A percentile compares a stretch with the other conserved stretches of the same genome.
These are phyloP conservation scores for Lycaena phlaeas DNA, from an alignment of 2,888 invertebrate species.

Conservation along the genomic window DNA sequence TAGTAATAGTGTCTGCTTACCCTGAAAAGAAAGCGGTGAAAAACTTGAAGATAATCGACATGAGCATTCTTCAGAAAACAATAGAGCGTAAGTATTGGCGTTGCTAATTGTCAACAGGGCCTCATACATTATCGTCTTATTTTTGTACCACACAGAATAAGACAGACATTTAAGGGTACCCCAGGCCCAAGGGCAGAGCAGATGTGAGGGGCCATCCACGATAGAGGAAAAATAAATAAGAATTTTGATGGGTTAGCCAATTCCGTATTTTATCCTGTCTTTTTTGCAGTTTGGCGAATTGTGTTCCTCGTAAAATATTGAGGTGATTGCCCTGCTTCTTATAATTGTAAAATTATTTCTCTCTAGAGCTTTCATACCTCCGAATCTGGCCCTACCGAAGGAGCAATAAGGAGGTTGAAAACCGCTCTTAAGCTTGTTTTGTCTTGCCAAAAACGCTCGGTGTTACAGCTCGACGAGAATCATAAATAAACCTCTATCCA, in stretches of 20 bases:
- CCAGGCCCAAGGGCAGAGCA: neutral
- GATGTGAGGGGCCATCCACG: too few species aligned
- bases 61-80: neutral
- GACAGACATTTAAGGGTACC: neutral
- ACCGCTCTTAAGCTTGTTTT: too few species aligned
- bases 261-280: neutral
- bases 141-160: neutral
- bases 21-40: conserved; percentile 5
- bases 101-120: too few species aligned
- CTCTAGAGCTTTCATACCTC: too few species aligned
- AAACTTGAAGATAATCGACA: conserved; percentile 6
- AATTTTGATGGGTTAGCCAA: neutral
- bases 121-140: neutral
- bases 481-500: too few species aligned
- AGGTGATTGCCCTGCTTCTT: too few species aligned
- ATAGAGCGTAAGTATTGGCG: neutral
- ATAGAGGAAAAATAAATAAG: too few species aligned
- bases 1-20: neutral
- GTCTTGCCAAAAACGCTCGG: too few species aligned
- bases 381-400: too few species aligned
- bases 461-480: too few species aligned
- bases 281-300: neutral
- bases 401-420: too few species aligned
- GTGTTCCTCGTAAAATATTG: neutral
- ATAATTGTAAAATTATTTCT: too few species aligned